phyloP scores from a whole-genome alignment of 2,113 vertebrate species.

The Leuciscus idus region DNA sequence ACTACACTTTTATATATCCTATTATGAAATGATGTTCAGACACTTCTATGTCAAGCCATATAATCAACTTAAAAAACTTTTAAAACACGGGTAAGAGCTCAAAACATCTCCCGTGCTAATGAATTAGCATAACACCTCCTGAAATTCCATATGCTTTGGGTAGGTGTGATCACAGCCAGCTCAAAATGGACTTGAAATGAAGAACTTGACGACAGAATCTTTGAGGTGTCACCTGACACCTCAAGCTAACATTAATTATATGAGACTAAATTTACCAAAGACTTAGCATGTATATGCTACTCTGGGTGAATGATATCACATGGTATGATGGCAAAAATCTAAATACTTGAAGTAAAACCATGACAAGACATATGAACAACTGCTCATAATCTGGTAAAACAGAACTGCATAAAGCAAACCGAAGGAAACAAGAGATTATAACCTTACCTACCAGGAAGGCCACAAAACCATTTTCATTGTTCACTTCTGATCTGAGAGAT shows the following conservation, averaged over 20 bases:
- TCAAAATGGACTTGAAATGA: conserved; percentile 12
- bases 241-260: conserved; percentile 13
- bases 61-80: not conserved
- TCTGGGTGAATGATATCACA: not conserved
- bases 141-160: conserved; percentile 15
- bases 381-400: not conserved
- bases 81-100: conserved; percentile 7
- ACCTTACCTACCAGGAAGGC: not conserved
- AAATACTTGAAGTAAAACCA: not conserved
- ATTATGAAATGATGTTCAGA: not conserved
- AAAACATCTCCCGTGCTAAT: conserved; percentile 45
- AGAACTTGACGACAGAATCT: not conserved
- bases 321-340: not conserved
- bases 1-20: not conserved
- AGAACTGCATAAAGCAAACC: conserved; percentile 7
- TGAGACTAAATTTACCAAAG: conserved; percentile 9
- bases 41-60: not conserved
- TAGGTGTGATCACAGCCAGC: conserved; percentile 47
- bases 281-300: not conserved
- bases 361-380: not conserved
- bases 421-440: not conserved
- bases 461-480: conserved; percentile 10
- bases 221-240: conserved; percentile 7
- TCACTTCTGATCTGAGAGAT: conserved; percentile 12
- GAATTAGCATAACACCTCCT: conserved; percentile 39